phyloP scores from a whole-genome alignment of 1,140 invertebrate genomes.

The Nephotettix cincticeps region DNA sequence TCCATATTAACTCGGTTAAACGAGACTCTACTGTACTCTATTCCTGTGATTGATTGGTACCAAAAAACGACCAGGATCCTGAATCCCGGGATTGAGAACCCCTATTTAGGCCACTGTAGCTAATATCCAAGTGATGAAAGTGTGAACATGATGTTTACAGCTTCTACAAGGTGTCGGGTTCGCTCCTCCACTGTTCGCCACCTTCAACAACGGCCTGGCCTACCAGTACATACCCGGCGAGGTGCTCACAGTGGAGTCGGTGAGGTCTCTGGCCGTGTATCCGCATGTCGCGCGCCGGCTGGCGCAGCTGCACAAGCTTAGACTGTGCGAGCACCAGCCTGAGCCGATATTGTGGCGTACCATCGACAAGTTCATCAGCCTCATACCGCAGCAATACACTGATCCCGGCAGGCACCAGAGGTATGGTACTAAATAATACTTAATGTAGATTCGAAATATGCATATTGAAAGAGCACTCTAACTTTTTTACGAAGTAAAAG shows the following conservation, averaged over 20 bases:
- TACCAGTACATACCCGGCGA: constrained; percentile 90
- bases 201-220: constrained; percentile 91
- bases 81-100: no score
- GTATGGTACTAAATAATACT: no score
- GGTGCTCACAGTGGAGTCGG: constrained; percentile 68
- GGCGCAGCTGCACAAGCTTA: constrained; percentile 74
- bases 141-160: no score
- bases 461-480: no score
- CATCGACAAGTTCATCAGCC: constrained; percentile 68
- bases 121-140: no score
- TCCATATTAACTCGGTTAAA: no score
- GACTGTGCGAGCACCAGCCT: constrained; percentile 43
- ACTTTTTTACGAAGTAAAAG: no score
- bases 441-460: no score
- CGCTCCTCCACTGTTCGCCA: constrained; percentile 84
- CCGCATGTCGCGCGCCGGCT: constrained; percentile 72
- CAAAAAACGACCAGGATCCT: no score
- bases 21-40: no score
- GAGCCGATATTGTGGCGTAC: constrained; percentile 68
- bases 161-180: constrained; percentile 71
- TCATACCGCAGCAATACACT: constrained; percentile 58
- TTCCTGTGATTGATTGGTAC: no score
- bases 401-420: neutral
- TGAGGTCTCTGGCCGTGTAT: constrained; percentile 70
- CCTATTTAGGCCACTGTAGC: no score